Conservation (phyloP, 2,113 vertebrate genomes). For the Ivindomyrus marchei region DNA sequence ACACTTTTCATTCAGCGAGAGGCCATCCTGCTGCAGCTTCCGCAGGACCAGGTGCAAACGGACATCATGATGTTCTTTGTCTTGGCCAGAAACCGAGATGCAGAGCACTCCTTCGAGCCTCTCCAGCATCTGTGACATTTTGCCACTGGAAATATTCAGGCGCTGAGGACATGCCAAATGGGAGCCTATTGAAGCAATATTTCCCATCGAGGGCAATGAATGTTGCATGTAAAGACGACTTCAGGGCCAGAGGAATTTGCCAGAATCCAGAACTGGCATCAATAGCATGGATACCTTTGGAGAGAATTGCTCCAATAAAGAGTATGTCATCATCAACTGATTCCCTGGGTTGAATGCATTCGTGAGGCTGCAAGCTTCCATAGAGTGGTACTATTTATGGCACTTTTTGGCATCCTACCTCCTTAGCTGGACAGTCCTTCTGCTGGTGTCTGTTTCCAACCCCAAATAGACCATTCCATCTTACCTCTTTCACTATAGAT, state of each 20-base stretch:
- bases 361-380: background rate
- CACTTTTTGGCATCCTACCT: background rate
- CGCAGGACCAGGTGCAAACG: background rate
- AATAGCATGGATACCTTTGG: background rate
- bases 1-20: background rate
- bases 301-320: background rate
- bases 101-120: background rate
- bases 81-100: background rate
- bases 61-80: background rate
- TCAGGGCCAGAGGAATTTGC: background rate
- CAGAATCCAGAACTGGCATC: background rate
- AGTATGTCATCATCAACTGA: background rate
- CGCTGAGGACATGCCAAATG: background rate
- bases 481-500: background rate
- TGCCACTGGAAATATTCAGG: background rate
- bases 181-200: background rate
- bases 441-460: background rate
- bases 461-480: background rate
- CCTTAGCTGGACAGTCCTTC: background rate
- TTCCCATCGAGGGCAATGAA: background rate
- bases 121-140: background rate
- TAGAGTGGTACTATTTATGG: background rate
- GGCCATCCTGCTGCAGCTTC: background rate
- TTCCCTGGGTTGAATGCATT: background rate
- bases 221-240: background rate